Conservation (phyloP, 2,888 invertebrate species). For the Spisula subtruncata region DNA sequence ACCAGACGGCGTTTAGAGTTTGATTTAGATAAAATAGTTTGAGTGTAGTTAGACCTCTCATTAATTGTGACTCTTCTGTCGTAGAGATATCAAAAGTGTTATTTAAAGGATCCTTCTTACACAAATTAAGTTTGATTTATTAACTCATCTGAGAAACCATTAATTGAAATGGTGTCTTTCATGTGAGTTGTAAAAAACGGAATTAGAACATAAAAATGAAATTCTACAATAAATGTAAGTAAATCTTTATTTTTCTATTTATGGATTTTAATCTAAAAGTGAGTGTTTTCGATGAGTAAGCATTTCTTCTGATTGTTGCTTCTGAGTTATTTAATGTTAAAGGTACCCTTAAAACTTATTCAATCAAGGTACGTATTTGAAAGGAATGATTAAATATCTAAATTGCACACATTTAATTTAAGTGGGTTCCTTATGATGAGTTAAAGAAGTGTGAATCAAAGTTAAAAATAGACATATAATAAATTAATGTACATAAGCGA, state of each 20-base stretch:
- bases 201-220: slow-evolving; percentile 5
- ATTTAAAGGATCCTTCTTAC: neutral
- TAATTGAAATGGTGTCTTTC: neutral
- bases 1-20: neutral
- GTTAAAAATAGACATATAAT: too few species aligned
- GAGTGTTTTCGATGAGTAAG: neutral
- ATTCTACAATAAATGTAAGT: slow-evolving; percentile 21
- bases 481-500: too few species aligned
- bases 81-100: neutral
- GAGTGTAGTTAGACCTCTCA: neutral
- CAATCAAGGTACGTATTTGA: too few species aligned
- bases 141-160: neutral
- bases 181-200: neutral
- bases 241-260: slow-evolving; percentile 6
- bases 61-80: slow-evolving; percentile 5
- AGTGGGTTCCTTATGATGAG: too few species aligned
- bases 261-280: neutral
- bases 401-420: too few species aligned
- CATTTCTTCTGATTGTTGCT: slow-evolving; percentile 3
- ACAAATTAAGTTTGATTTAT: neutral
- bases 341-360: too few species aligned
- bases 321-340: too few species aligned
- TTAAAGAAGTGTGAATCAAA: too few species aligned
- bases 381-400: too few species aligned
- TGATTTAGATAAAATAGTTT: slow-evolving; percentile 13